Percentiles rank a stretch among this genome's conserved stretches.
Conservation (phyloP, 2,888 invertebrate genomes). For the Cosmorhoe ocellata region DNA sequence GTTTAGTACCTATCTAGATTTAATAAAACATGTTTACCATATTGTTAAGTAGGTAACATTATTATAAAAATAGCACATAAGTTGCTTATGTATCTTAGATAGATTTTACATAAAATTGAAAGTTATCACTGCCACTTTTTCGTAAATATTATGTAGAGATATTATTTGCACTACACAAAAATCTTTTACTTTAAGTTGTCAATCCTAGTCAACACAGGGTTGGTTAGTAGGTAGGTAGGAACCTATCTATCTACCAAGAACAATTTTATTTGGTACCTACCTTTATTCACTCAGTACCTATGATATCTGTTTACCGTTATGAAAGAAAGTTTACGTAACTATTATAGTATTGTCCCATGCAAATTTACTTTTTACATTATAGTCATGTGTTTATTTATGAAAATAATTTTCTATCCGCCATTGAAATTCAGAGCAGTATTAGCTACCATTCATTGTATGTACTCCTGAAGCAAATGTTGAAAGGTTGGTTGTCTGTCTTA, state of each 20-base stretch:
- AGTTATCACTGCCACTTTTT: constrained; percentile 69
- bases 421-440: no score
- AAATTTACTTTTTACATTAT: no score
- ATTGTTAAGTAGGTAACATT: constrained; percentile 36
- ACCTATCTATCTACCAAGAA: no score
- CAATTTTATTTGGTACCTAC: no score
- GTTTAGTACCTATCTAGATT: not conserved
- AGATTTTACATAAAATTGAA: constrained; percentile 44
- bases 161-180: constrained; percentile 4
- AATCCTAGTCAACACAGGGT: constrained; percentile 81
- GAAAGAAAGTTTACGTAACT: no score
- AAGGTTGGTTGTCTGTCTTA: no score
- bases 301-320: no score
- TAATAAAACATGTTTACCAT: constrained; percentile 42
- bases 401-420: no score
- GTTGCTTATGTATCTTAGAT: not conserved
- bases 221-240: constrained; percentile 46
- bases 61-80: not conserved
- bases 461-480: no score
- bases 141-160: constrained; percentile 41
- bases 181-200: constrained; percentile 58
- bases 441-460: no score
- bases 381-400: no score
- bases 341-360: no score
- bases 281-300: not conserved